phyloP scores from a whole-genome alignment of 2,888 invertebrate genomes.

The Phaedon cochleariae region DNA sequence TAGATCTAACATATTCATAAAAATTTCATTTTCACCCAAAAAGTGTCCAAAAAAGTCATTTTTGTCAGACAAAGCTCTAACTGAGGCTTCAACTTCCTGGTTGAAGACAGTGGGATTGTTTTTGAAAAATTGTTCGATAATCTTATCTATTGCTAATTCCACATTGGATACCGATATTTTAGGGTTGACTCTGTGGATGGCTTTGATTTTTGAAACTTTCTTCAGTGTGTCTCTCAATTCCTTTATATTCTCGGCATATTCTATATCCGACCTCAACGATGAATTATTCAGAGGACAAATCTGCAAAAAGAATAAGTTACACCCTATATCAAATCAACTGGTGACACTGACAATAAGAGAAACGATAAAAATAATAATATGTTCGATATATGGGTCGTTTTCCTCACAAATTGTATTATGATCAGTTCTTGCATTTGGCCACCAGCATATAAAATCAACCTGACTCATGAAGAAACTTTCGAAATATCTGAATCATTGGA shows the following conservation, averaged over 20 bases:
- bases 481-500: slow-evolving; percentile 56
- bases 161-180: slow-evolving; percentile 62
- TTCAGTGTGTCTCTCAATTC: slow-evolving; percentile 54
- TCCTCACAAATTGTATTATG: neutral
- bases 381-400: too few species aligned
- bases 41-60: slow-evolving; percentile 49
- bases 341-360: neutral
- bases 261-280: slow-evolving; percentile 72
- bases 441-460: slow-evolving; percentile 56
- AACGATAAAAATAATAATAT: too few species aligned
- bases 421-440: slow-evolving; percentile 52
- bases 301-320: slow-evolving; percentile 62
- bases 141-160: slow-evolving; percentile 69
- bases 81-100: slow-evolving; percentile 47
- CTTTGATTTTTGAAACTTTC: slow-evolving; percentile 56
- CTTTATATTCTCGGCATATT: slow-evolving; percentile 73
- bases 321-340: neutral
- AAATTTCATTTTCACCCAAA: slow-evolving; percentile 55
- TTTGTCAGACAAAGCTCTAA: slow-evolving; percentile 40
- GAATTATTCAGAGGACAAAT: slow-evolving; percentile 74
- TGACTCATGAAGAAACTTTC: slow-evolving; percentile 58
- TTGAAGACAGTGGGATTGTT: slow-evolving; percentile 52
- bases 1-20: slow-evolving; percentile 60
- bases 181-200: slow-evolving; percentile 55
- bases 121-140: slow-evolving; percentile 67